phyloP scores from a whole-genome alignment of 2,113 vertebrate genomes.

The Anguilla rostrata region DNA sequence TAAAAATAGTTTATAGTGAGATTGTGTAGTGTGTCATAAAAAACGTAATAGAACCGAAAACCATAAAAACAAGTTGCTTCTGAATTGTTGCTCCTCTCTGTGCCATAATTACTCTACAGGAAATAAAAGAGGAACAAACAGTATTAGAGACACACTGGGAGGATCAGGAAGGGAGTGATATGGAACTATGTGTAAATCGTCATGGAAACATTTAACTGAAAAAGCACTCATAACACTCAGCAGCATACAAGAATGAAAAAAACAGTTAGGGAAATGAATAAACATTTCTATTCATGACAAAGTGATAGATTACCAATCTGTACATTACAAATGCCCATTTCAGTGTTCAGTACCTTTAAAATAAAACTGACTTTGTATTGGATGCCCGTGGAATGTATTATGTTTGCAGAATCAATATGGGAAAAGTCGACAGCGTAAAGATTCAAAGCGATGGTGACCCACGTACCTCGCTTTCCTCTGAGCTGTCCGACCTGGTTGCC shows the following conservation, averaged over 20 bases:
- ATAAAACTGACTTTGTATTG: too few species aligned
- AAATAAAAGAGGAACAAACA: neutral
- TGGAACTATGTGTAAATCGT: neutral
- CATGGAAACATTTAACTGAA: neutral
- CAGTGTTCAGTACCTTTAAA: too few species aligned
- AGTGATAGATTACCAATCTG: too few species aligned
- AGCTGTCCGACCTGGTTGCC: slow-evolving; percentile 2
- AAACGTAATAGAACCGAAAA: neutral
- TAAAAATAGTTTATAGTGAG: too few species aligned
- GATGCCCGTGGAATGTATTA: too few species aligned
- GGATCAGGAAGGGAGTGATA: neutral
- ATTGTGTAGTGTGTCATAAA: neutral
- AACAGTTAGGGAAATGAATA: too few species aligned
- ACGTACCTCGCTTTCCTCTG: slow-evolving; percentile 11
- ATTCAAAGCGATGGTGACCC: neutral
- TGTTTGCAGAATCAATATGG: neutral
- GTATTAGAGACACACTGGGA: neutral
- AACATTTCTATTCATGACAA: too few species aligned
- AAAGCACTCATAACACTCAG: neutral
- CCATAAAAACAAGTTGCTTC: slow-evolving; percentile 5
- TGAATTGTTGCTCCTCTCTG: neutral
- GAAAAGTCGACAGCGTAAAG: too few species aligned
- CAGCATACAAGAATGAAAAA: neutral
- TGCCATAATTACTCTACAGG: neutral
- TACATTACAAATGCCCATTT: neutral